These are phyloP conservation scores for Tachysurus fulvidraco DNA, from an alignment of 2,113 vertebrate species.

Conservation along the genomic window DNA sequence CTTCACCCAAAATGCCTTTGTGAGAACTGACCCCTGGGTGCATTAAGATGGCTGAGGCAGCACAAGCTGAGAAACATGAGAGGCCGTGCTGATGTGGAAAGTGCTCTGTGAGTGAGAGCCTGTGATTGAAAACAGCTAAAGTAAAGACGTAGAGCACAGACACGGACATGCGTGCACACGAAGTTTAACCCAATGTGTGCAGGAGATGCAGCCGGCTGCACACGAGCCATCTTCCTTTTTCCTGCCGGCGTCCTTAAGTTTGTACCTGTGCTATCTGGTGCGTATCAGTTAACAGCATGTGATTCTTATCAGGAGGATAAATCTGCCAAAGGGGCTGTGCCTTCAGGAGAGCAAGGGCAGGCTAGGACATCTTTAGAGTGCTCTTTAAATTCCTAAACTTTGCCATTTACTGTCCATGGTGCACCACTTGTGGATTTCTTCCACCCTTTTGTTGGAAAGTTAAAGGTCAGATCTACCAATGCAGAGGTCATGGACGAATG, in stretches of 20 bases:
- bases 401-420: background rate
- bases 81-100: constrained; percentile 40
- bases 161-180: constrained; percentile 17
- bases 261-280: constrained; percentile 25
- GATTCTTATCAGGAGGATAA: constrained; percentile 48
- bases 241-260: constrained; percentile 22
- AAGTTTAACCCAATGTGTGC: constrained; percentile 31
- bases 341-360: constrained; percentile 37
- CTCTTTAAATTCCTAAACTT: constrained; percentile 39
- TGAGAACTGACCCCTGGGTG: constrained; percentile 49
- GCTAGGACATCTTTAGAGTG: constrained; percentile 34
- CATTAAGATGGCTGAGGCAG: constrained; percentile 53
- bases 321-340: constrained; percentile 36
- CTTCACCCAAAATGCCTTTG: constrained; percentile 50
- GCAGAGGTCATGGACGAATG: background rate
- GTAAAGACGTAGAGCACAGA: constrained; percentile 11
- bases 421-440: constrained; percentile 29
- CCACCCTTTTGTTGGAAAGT: background rate
- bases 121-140: constrained; percentile 48
- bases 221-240: constrained; percentile 28
- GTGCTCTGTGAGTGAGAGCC: constrained; percentile 50
- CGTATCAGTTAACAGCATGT: constrained; percentile 49
- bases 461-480: constrained; percentile 30
- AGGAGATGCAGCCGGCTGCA: constrained; percentile 35
- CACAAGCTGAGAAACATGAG: constrained; percentile 52